phyloP scores from a whole-genome alignment of 2,797 vertebrate species.

The Zalophus californianus region DNA sequence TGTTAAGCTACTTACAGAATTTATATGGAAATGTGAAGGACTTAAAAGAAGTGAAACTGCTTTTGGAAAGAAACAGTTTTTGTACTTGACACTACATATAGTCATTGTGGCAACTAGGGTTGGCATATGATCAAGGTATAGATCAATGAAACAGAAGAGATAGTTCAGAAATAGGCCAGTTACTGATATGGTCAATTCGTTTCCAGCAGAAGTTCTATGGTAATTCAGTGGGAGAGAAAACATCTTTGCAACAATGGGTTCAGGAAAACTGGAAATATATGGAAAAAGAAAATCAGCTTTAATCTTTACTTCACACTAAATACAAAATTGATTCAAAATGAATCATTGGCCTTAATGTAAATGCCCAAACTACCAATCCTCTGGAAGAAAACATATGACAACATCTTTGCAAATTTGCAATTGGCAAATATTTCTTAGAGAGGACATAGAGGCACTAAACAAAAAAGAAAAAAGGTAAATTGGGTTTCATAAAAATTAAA shows the following conservation, averaged over 20 bases:
- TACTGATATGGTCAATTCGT: neutral
- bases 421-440: neutral
- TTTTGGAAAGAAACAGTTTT: neutral
- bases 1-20: neutral
- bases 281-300: neutral
- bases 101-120: neutral
- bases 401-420: neutral
- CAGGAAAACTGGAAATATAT: neutral
- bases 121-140: neutral
- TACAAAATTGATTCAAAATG: slow-evolving; percentile 34
- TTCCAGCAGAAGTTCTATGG: neutral
- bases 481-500: neutral
- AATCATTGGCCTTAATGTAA: neutral
- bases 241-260: neutral
- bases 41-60: neutral
- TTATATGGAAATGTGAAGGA: neutral
- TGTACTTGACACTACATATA: neutral
- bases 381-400: neutral
- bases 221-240: neutral
- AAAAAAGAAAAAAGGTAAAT: neutral
- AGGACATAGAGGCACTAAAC: neutral
- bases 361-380: neutral
- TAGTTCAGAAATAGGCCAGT: neutral
- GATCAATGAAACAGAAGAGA: neutral
- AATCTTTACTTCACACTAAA: neutral